Evolutionary conservation across 2,797 vertebrate species (phyloP).

Genomic region (Danio aesculapii): DNA sequence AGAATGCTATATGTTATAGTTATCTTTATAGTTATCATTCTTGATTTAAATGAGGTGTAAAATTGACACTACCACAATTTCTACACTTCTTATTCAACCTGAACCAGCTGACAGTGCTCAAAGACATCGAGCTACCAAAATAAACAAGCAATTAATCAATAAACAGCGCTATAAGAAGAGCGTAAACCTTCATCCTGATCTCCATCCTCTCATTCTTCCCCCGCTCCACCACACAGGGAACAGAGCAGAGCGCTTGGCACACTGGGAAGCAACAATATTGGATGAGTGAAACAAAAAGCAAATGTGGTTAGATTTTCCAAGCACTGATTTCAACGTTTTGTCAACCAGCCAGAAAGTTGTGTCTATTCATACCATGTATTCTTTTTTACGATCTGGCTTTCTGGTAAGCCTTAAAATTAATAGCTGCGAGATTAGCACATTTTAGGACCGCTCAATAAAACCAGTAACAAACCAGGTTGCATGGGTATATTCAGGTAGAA

Average conservation of each 20-base stretch:
- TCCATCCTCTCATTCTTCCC: conserved; percentile 73
- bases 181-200: conserved; percentile 66
- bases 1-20: no score
- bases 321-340: conserved; percentile 48
- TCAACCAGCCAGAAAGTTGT: conserved; percentile 42
- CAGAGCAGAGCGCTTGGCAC: conserved; percentile 51
- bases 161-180: conserved; percentile 24
- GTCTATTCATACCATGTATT: conserved; percentile 4
- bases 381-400: conserved; percentile 21
- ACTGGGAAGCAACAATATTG: conserved; percentile 51
- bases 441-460: conserved; percentile 20
- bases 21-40: no score
- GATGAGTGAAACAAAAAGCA: conserved; percentile 49
- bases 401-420: conserved; percentile 18
- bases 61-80: background rate
- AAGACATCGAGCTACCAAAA: conserved; percentile 39
- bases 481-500: conserved; percentile 10
- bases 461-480: conserved; percentile 17
- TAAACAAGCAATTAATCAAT: conserved; percentile 17
- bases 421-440: background rate
- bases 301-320: conserved; percentile 73
- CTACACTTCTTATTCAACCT: background rate
- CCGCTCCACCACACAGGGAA: conserved; percentile 63
- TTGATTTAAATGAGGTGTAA: background rate
- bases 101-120: conserved; percentile 16